A percentile compares a stretch with the other conserved stretches of the same genome.
phyloP scores from a whole-genome alignment of 2,888 invertebrate species.

The Metellina segmentata region DNA sequence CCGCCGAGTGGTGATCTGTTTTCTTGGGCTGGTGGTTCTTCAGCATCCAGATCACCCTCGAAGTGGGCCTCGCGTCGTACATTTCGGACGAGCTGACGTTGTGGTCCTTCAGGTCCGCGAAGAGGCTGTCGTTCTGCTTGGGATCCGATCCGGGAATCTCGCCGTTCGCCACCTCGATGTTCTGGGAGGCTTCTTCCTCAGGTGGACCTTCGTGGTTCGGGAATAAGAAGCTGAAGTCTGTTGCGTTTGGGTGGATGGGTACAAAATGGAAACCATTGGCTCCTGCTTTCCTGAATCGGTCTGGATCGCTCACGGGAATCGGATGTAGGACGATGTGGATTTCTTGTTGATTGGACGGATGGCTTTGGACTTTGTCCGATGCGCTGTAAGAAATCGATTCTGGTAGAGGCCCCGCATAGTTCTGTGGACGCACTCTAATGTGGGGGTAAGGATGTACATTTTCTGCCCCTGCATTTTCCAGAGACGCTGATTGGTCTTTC shows the following conservation, averaged over 20 bases:
- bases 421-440: background rate
- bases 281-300: background rate
- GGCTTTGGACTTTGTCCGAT: background rate
- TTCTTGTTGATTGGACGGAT: constrained; percentile 31
- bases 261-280: constrained; percentile 23
- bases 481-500: background rate
- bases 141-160: background rate
- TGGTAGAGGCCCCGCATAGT: background rate
- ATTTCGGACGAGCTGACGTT: constrained; percentile 11
- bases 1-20: background rate
- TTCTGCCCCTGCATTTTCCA: background rate
- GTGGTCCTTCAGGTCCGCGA: background rate
- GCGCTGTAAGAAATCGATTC: background rate
- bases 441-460: background rate
- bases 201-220: background rate
- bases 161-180: background rate
- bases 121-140: background rate
- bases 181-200: background rate
- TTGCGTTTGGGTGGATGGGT: constrained; percentile 15
- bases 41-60: constrained; percentile 41
- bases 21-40: background rate
- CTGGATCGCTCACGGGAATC: constrained; percentile 23
- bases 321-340: constrained; percentile 67
- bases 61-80: constrained; percentile 1
- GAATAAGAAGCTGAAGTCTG: constrained; percentile 4